Conservation (phyloP, 1,140 invertebrate genomes). For the Pseudomyrmex gracilis region DNA sequence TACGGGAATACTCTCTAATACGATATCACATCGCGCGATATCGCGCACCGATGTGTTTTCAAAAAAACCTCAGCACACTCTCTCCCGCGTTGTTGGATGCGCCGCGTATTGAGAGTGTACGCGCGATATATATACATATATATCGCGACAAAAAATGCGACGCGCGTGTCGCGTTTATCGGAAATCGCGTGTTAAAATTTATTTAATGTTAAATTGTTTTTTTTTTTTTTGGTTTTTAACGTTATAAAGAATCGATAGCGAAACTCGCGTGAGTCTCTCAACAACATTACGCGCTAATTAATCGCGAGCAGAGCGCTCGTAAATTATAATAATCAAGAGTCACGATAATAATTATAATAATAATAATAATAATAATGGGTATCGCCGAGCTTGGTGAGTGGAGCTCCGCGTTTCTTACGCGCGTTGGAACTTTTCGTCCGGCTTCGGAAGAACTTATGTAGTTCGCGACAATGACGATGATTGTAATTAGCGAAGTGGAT, state of each 20-base stretch:
- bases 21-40: conserved; percentile 29
- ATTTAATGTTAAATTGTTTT: background rate
- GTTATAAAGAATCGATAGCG: background rate
- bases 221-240: background rate
- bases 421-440: too few species aligned
- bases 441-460: conserved; percentile 30
- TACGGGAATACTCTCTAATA: conserved; percentile 43
- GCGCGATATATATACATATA: background rate
- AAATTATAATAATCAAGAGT: too few species aligned
- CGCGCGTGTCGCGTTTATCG: background rate
- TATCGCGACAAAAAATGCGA: background rate
- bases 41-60: conserved; percentile 27
- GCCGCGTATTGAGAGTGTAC: background rate
- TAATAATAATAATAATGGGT: too few species aligned
- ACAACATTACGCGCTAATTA: too few species aligned
- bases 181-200: background rate
- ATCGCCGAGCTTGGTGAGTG: too few species aligned
- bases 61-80: conserved; percentile 17
- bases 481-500: conserved; percentile 53
- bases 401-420: background rate
- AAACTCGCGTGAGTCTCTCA: too few species aligned
- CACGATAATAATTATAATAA: background rate
- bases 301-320: too few species aligned
- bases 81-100: conserved; percentile 6
- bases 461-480: conserved; percentile 35